A percentile compares a stretch with the other conserved stretches of the same genome.
Conservation (phyloP, 2,113 vertebrate genomes). For the Gymnorhina tibicen region DNA sequence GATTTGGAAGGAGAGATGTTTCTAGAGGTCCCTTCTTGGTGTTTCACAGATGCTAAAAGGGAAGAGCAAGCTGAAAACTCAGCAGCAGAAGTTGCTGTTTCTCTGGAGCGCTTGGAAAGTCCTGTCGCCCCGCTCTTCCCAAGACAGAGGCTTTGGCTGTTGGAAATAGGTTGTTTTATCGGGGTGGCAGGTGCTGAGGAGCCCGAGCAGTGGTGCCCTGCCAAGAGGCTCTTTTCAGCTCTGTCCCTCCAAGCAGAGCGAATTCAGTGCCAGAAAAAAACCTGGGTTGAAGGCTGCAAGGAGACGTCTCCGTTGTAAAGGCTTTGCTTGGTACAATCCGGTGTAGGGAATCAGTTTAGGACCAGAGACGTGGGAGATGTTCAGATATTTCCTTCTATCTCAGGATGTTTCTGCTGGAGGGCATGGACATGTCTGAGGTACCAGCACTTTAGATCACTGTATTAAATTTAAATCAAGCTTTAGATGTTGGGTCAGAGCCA, state of each 20-base stretch:
- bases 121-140: neutral
- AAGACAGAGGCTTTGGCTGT: neutral
- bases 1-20: neutral
- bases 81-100: neutral
- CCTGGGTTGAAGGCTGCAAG: neutral
- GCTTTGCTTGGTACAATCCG: neutral
- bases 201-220: neutral
- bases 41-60: neutral
- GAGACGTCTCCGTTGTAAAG: neutral
- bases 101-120: neutral
- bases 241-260: neutral
- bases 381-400: neutral
- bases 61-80: neutral
- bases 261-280: neutral
- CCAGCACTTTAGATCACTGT: neutral
- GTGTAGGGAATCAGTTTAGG: neutral
- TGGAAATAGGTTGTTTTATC: neutral
- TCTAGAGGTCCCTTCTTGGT: neutral
- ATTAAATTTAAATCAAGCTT: neutral
- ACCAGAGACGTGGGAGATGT: neutral
- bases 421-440: neutral
- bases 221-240: neutral
- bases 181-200: neutral
- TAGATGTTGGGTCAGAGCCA: neutral
- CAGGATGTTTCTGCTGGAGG: neutral